Conservation (phyloP, 2,888 invertebrate species). For the Magallana nippona region DNA sequence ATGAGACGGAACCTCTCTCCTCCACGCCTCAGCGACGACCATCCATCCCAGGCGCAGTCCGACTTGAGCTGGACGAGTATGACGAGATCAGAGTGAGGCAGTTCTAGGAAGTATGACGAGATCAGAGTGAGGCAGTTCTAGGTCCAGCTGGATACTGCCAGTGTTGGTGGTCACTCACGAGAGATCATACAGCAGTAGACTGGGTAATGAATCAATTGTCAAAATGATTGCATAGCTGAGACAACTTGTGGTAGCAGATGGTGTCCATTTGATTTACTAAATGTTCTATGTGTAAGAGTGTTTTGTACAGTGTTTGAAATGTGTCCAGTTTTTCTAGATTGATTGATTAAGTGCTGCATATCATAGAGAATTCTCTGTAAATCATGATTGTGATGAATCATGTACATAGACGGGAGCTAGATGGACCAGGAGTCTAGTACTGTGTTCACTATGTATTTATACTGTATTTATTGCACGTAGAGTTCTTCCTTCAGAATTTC, state of each 20-base stretch:
- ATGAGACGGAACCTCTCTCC: constrained; percentile 47
- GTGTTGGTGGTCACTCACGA: background rate
- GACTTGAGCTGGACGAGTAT: constrained; percentile 71
- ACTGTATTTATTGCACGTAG: background rate
- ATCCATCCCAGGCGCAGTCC: constrained; percentile 49
- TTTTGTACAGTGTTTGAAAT: too few species aligned
- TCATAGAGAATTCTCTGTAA: background rate
- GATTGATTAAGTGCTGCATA: too few species aligned
- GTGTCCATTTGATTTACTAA: too few species aligned
- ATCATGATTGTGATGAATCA: background rate
- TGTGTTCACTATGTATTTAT: constrained; percentile 11
- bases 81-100: constrained; percentile 70
- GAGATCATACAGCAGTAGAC: background rate
- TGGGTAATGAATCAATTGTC: background rate
- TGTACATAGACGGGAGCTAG: background rate
- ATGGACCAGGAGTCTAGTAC: background rate
- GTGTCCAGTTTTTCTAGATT: too few species aligned
- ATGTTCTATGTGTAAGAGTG: too few species aligned
- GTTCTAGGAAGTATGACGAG: constrained; percentile 64
- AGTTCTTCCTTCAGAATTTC: background rate
- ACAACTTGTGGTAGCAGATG: too few species aligned
- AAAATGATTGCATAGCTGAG: too few species aligned
- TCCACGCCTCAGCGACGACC: constrained; percentile 60
- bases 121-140: constrained; percentile 65
- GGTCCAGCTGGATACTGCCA: background rate